phyloP scores from a whole-genome alignment of 2,113 vertebrate genomes.

The Corydoras sp. region DNA sequence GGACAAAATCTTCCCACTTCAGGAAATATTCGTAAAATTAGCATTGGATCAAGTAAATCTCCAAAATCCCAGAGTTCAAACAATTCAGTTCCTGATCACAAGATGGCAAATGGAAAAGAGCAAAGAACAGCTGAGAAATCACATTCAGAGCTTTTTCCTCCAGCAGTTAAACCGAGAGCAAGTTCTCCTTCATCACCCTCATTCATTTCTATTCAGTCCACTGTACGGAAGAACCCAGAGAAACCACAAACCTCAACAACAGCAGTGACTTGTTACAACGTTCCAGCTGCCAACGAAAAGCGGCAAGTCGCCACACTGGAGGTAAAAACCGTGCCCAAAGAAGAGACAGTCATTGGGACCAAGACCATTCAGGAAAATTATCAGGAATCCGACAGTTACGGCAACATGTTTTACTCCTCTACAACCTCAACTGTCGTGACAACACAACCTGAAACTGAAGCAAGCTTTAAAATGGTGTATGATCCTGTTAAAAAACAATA shows the following conservation, averaged over 20 bases:
- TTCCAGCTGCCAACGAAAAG: slow-evolving; percentile 46
- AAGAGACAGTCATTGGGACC: slow-evolving; percentile 61
- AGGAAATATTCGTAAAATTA: slow-evolving; percentile 69
- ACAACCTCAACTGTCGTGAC: slow-evolving; percentile 70
- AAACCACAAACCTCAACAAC: slow-evolving; percentile 43
- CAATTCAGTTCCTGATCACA: slow-evolving; percentile 17
- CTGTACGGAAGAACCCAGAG: slow-evolving; percentile 65
- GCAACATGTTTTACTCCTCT: slow-evolving; percentile 71
- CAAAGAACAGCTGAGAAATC: slow-evolving; percentile 37
- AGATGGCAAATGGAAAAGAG: slow-evolving; percentile 13
- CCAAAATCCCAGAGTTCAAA: slow-evolving; percentile 42
- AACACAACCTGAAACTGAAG: slow-evolving; percentile 63
- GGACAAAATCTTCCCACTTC: slow-evolving; percentile 51
- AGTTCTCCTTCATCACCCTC: slow-evolving; percentile 74
- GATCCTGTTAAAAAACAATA: slow-evolving; percentile 40
- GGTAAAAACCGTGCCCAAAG: slow-evolving; percentile 63
- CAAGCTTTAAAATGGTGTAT: slow-evolving; percentile 49
- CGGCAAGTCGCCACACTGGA: slow-evolving; percentile 72
- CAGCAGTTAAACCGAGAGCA: slow-evolving; percentile 51
- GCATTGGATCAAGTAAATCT: slow-evolving; percentile 66
- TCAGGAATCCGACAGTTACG: slow-evolving; percentile 67
- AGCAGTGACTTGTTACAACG: slow-evolving; percentile 43
- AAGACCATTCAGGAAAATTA: slow-evolving; percentile 72
- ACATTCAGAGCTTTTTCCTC: slow-evolving; percentile 35
- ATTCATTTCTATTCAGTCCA: slow-evolving; percentile 80